These are phyloP conservation scores for Chiropotes sagulatus DNA, from an alignment of 2,797 vertebrate species.

Conservation along the genomic window DNA sequence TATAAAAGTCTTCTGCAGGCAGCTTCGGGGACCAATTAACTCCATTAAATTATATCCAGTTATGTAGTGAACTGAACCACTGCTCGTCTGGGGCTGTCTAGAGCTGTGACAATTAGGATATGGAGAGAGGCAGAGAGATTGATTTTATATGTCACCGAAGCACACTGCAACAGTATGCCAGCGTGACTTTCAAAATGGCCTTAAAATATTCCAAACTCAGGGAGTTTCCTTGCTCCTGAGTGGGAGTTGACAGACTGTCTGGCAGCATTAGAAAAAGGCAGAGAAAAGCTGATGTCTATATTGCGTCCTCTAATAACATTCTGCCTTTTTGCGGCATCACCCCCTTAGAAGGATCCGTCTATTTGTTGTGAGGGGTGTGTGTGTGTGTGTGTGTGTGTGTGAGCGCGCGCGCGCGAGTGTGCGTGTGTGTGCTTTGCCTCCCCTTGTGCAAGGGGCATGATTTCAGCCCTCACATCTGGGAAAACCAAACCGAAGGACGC, in stretches of 20 bases:
- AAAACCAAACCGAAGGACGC: slow-evolving; percentile 68
- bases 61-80: slow-evolving; percentile 62
- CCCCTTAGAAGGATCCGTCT: slow-evolving; percentile 39
- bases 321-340: slow-evolving; percentile 53
- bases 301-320: slow-evolving; percentile 75
- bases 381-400: not conserved
- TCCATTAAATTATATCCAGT: slow-evolving; percentile 75
- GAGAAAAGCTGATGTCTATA: slow-evolving; percentile 72
- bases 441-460: not conserved
- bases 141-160: slow-evolving; percentile 75
- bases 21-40: slow-evolving; percentile 75
- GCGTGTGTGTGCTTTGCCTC: not conserved
- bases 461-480: slow-evolving; percentile 68
- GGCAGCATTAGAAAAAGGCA: slow-evolving; percentile 73
- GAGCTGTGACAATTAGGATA: slow-evolving; percentile 69
- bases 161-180: slow-evolving; percentile 74
- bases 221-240: slow-evolving; percentile 78
- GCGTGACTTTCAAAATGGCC: slow-evolving; percentile 80
- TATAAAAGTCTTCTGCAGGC: slow-evolving; percentile 62
- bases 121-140: slow-evolving; percentile 62
- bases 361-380: slow-evolving; percentile 12
- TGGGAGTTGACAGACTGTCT: slow-evolving; percentile 81
- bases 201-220: slow-evolving; percentile 81
- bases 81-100: slow-evolving; percentile 63
- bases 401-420: not conserved